Base-by-base conservation (phyloP, 2,113 vertebrate genomes). In the Pedetes capensis region DNA sequence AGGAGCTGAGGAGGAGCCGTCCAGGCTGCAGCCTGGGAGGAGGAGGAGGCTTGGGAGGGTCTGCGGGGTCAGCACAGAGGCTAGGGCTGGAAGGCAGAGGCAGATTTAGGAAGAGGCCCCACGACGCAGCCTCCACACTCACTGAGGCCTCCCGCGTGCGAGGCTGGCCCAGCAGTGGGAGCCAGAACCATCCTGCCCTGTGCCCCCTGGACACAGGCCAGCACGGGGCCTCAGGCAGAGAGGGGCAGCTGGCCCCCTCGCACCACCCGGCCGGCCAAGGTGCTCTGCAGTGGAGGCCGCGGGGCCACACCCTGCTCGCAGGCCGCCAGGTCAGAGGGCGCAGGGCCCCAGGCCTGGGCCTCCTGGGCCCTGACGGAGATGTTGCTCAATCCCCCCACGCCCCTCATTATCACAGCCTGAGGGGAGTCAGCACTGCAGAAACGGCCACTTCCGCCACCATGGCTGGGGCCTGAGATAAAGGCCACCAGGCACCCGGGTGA, bases 401-500 rank as follows among this genome's bases (percentile, higher is more conserved):
- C 17, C 29, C 39, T 34, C 14, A 13, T 93, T 80, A 86, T 96
- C 79, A 20, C 39, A 7, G 74, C 42, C 72, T 57, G 25, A 61
- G 82, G 78, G n/a, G 88, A 84, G 83, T n/a, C 25, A 32, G 39
- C 29, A 22, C 72, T 7, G 79, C 44, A 27, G 55, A 51, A 95
- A 93, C 64, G 4, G 93, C 84, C 76, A 53, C 93, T 92, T 97
- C 91, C 76, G 59, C 2, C 10, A 71, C 91, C 92, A 76, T 93
- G 78, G 85, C 91, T 90, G 94, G 71, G 72, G n/a, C 81, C 95
- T 76, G 66, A 88, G 97, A 97, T 95, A 97, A 95, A 93, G 87
- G 69, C 44, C 34, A 5, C 85, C 1, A 3, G 79, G 44, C 71
- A 34, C 80, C 69, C 59, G 8, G 53, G 78, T 71, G 51, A 72